These are phyloP conservation scores for Amniataba percoides DNA, from an alignment of 2,797 vertebrate species.

Conservation along the genomic window DNA sequence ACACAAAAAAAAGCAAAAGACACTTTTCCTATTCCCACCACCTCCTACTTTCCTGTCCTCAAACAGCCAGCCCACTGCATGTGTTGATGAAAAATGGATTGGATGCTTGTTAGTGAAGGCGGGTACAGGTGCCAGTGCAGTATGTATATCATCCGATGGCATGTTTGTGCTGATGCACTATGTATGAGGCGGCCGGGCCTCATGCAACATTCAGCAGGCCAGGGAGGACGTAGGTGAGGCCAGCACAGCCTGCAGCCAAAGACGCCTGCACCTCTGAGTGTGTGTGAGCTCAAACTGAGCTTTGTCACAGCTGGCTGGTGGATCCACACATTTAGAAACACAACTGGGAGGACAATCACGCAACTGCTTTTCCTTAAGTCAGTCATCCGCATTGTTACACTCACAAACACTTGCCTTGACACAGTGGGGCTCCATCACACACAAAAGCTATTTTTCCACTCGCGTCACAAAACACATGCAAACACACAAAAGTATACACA, in stretches of 20 bases:
- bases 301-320: conserved; percentile 64
- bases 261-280: conserved; percentile 40
- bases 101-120: conserved; percentile 83
- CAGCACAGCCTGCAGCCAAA: conserved; percentile 73
- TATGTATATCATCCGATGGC: conserved; percentile 73
- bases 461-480: conserved; percentile 34
- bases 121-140: conserved; percentile 85
- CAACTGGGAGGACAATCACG: conserved; percentile 63
- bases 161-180: conserved; percentile 88
- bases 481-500: not conserved
- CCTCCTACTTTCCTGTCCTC: conserved; percentile 56
- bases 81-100: conserved; percentile 91
- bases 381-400: conserved; percentile 56
- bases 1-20: conserved; percentile 47
- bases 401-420: conserved; percentile 48
- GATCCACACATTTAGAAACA: conserved; percentile 62
- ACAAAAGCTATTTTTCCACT: conserved; percentile 47
- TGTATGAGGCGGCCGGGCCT: conserved; percentile 82
- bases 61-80: conserved; percentile 55
- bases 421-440: conserved; percentile 28
- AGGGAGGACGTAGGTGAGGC: conserved; percentile 84
- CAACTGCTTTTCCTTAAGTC: conserved; percentile 39
- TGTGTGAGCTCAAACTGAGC: conserved; percentile 41
- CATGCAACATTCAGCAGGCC: conserved; percentile 86
- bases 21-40: not conserved